These are phyloP conservation scores for Synanthedon myopaeformis DNA, from an alignment of 2,888 invertebrate species.

Conservation along the genomic window DNA sequence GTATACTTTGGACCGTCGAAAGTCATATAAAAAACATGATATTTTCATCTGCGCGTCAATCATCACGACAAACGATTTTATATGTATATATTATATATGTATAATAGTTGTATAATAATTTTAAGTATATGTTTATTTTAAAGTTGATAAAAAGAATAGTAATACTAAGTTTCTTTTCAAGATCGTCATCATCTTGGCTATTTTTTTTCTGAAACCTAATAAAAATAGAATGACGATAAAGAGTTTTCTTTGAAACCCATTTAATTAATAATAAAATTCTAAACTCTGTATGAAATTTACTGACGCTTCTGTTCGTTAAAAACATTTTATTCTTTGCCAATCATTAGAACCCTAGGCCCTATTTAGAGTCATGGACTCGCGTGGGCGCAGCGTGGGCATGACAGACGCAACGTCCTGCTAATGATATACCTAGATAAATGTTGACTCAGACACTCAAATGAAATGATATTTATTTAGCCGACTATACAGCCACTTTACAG, in stretches of 20 bases:
- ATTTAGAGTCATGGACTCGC: not conserved
- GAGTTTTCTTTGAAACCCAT: not conserved
- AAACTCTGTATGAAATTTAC: not conserved
- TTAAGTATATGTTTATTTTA: too few relatives aligned
- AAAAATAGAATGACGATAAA: too few relatives aligned
- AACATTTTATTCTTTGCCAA: not conserved
- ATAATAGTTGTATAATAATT: too few relatives aligned
- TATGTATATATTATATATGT: too few relatives aligned
- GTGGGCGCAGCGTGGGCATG: conserved; percentile 5
- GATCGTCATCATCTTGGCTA: too few relatives aligned
- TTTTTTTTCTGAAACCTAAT: too few relatives aligned
- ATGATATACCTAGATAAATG: conserved; percentile 3
- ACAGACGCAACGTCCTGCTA: conserved; percentile 2
- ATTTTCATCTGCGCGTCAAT: too few relatives aligned
- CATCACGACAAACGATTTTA: too few relatives aligned
- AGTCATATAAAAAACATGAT: too few relatives aligned
- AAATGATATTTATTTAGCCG: conserved; percentile 3
- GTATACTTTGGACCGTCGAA: too few relatives aligned
- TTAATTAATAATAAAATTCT: not conserved
- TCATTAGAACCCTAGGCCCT: conserved; percentile 5
- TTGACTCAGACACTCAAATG: conserved; percentile 5
- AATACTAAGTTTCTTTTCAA: too few relatives aligned
- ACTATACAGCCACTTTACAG: not conserved
- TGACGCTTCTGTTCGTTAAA: not conserved
- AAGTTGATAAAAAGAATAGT: too few relatives aligned